Evolutionary conservation across 2,113 vertebrate genomes (phyloP), one percentile per base, ranked within the genome.

Genomic region (Lanius collurio): DNA sequence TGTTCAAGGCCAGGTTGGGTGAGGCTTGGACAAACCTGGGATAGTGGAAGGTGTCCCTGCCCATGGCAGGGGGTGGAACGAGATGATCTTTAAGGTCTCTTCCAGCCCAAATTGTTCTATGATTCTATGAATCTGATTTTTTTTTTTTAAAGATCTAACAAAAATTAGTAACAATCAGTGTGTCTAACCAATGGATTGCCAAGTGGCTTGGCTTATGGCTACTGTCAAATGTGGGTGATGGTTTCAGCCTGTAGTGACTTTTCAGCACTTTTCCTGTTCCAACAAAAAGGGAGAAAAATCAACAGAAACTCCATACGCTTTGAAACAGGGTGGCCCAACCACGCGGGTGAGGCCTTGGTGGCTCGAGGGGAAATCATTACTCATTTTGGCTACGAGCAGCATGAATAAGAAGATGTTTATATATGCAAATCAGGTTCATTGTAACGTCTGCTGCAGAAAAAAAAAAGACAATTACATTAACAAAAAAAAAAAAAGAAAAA

Each of bases 401-500:
- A 12, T 13, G 24, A 70, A 31, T 23, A 63, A 74, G 42, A 31
- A 31, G 70, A 23, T 55, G 73, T 49, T 83, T 49, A 46, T 22
- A 22, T 31, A 73, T 15, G 35, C 35, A 81, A 50, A 39, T 37
- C 14, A 37, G 26, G 53, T 33, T 46, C 52, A 46, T 18, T 28
- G 30, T 13, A 23, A 17, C 21, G 8, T 39, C 55, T 47, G 53
- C 63, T 42, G 49, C 12, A 10, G 7, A 4, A 0, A 10, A 50
- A 77, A 42, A 41, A 18, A 55, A 16, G 17, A 56, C 14, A 56
- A 33, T 55, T 39, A 20, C 16, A 39, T 47, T 17, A 28, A 35
- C 5, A 5, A 37, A 44, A 37, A 4, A 1, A 20, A 9, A 6
- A 13, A 4, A 1, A 8, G 71, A 52, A 71, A 7, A 1, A 26